Percentiles rank a stretch among this genome's conserved stretches.
Evolutionary conservation across 2,113 vertebrate genomes (phyloP).

Genomic region (Carettochelys insculpta): DNA sequence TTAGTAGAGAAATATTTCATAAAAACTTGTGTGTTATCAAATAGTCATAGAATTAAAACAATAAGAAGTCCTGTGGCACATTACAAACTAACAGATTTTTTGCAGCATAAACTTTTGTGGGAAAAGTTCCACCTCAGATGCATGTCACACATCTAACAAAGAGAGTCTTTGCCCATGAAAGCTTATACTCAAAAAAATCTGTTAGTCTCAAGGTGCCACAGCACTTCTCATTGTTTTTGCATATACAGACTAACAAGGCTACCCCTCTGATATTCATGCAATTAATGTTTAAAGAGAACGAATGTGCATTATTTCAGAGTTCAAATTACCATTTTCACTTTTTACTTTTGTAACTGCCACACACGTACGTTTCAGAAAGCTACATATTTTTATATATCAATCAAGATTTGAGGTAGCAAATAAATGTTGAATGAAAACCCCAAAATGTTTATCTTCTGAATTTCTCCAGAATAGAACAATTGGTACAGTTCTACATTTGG

Average conservation of each 20-base stretch:
- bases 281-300: background rate
- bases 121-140: too few species aligned
- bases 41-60: too few species aligned
- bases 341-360: background rate
- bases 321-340: background rate
- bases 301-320: background rate
- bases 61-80: too few species aligned
- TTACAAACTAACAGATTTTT: too few species aligned
- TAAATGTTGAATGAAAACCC: background rate
- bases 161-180: too few species aligned
- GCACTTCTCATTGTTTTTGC: too few species aligned
- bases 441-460: background rate
- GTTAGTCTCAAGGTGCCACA: too few species aligned
- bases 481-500: background rate
- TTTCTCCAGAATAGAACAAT: fast-evolving
- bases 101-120: too few species aligned
- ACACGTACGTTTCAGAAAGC: background rate
- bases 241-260: too few species aligned
- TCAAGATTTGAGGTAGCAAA: background rate
- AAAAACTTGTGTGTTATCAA: background rate
- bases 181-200: too few species aligned
- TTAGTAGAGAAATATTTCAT: background rate
- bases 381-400: background rate
- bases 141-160: too few species aligned
- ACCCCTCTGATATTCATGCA: too few species aligned